Conservation (phyloP, 2,113 vertebrate species). For the Origma solitaria region DNA sequence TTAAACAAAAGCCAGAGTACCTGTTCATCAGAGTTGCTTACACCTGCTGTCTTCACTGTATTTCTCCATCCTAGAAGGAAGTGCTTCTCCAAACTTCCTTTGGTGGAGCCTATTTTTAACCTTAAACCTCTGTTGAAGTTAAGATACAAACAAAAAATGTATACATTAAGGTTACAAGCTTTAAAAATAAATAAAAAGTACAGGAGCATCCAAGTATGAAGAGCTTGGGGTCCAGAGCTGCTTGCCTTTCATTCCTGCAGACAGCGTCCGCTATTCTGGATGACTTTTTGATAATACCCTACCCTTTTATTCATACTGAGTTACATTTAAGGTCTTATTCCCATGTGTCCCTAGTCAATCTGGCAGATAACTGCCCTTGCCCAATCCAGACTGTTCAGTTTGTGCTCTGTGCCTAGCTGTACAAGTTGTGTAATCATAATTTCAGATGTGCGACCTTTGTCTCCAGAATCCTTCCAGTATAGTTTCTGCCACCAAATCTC, state of each 20-base stretch:
- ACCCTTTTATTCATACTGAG: neutral
- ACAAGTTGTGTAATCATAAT: neutral
- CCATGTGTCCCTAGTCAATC: neutral
- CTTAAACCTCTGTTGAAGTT: neutral
- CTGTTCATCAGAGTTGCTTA: neutral
- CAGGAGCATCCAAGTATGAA: neutral
- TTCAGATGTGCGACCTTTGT: neutral
- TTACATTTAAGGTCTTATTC: neutral
- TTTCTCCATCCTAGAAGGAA: neutral
- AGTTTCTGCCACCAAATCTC: neutral
- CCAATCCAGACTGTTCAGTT: accelerated
- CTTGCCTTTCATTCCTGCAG: neutral
- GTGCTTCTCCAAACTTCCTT: neutral
- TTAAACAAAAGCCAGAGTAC: neutral
- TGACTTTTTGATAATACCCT: neutral
- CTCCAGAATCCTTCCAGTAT: neutral
- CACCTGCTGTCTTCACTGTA: neutral
- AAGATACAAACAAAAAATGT: neutral
- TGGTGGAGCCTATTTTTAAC: neutral
- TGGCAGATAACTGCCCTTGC: neutral
- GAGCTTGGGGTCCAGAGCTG: neutral
- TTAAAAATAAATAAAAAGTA: neutral
- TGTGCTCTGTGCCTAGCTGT: neutral
- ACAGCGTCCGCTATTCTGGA: neutral
- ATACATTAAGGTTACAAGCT: neutral